Evolutionary conservation across 2,113 vertebrate genomes (phyloP), one percentile per base, ranked within the genome.

Genomic region (Climacteris rufus): DNA sequence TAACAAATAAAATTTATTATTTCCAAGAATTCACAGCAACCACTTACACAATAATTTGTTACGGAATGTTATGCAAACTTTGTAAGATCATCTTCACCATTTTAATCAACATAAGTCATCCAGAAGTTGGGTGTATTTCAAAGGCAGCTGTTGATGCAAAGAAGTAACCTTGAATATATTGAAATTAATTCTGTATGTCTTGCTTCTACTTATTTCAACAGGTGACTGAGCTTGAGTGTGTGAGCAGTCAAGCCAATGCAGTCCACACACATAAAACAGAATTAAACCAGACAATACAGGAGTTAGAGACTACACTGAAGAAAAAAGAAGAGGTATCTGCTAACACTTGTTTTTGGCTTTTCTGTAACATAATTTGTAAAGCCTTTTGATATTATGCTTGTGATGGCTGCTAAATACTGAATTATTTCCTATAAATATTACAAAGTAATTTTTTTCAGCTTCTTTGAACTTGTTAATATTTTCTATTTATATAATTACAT

Each of bases 191-290:
- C 35, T 83, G 3, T 80, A 15, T 91, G 35, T 95, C 23, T 85
- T 78, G 20, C 71, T 83, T 64, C 60, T 77, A 44, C 76, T 90
- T 95, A 57, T 89, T 93, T 93, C 84, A 97, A 91, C 91, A 99
- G 99, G 99, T 99, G 96, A 99, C 99, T 21, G 99, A 99, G 84
- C 98, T 99, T 53, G 99, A 99, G 94, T 99, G 99, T 97, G 98
- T 99, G 96, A 99, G 99, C 96, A 99, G 98, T 97, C 99, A 99
- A 98, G 98, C 98, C 85, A 99, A 99, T 85, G 99, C 98, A n/a
- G 99, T 99, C 83, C 99, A 99, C 96, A 99, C 99, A 71, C 99
- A 99, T 93, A 99, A 99, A 98, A 98, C 99, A 47, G 99, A 99
- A 92, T 97, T 99, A 92, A 99, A 99, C 97, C 99, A 99, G 98